A percentile compares a stretch with the other conserved stretches of the same genome.
phyloP scores from a whole-genome alignment of 2,797 vertebrate genomes.

The Spinus olivaceus region DNA sequence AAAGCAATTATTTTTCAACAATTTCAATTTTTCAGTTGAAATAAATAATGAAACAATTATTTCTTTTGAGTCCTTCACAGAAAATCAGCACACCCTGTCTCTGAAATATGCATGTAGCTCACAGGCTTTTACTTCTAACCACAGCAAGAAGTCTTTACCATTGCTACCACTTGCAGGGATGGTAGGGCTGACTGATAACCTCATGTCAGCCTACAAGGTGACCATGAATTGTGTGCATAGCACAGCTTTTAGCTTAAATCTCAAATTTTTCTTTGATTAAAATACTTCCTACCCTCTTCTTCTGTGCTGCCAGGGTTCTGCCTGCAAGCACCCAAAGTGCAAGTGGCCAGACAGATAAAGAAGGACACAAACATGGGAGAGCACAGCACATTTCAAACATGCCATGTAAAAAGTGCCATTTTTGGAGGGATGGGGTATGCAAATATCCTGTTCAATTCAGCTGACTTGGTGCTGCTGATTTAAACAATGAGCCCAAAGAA shows the following conservation, averaged over 20 bases:
- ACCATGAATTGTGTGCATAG: not conserved
- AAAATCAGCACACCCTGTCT: not conserved
- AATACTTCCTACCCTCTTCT: not conserved
- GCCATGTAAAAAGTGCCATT: not conserved
- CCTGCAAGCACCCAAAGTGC: not conserved
- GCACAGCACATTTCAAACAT: not conserved
- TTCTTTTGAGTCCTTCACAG: not conserved
- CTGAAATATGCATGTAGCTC: not conserved
- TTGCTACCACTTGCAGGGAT: not conserved
- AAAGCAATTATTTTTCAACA: not conserved
- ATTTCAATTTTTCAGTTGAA: not conserved
- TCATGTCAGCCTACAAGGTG: not conserved
- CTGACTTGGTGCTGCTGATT: constrained; percentile 1
- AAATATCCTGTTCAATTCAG: not conserved
- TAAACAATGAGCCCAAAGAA: not conserved
- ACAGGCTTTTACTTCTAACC: not conserved
- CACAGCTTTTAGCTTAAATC: not conserved
- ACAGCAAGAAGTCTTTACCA: not conserved
- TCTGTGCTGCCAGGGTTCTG: not conserved
- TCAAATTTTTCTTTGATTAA: not conserved
- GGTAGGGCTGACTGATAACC: not conserved
- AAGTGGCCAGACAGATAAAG: not conserved
- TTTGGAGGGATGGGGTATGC: not conserved
- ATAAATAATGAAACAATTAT: not conserved
- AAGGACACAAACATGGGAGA: not conserved